Percentiles rank a stretch among this genome's conserved stretches.
Evolutionary conservation across 2,888 invertebrate species (phyloP).

Genomic region (Palloptera scutellata): DNA sequence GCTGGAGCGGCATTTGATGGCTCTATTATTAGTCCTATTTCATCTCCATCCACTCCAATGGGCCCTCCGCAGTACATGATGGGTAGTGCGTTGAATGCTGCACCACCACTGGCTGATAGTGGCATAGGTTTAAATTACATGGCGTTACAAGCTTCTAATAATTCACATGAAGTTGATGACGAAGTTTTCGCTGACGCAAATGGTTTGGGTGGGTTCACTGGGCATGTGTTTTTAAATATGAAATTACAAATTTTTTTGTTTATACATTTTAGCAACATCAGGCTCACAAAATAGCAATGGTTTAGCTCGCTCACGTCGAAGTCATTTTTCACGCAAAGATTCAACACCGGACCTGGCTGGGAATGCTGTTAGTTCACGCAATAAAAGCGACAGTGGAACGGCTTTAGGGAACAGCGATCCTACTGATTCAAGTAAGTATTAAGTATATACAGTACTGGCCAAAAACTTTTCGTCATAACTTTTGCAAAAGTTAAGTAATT

Average conservation of each 20-base stretch:
- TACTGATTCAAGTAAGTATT: constrained; percentile 48
- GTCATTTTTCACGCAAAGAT: constrained; percentile 64
- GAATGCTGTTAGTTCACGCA: constrained; percentile 40
- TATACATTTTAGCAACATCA: constrained; percentile 38
- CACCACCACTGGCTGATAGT: constrained; percentile 60
- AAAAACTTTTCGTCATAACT: neutral
- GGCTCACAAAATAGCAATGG: constrained; percentile 52
- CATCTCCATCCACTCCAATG: constrained; percentile 60
- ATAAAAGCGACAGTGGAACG: constrained; percentile 45
- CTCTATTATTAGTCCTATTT: constrained; percentile 58
- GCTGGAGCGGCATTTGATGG: constrained; percentile 63
- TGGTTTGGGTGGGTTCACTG: constrained; percentile 40
- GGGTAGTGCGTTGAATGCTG: constrained; percentile 50
- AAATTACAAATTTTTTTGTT: neutral
- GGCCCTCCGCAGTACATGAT: constrained; percentile 57
- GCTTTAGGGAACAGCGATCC: constrained; percentile 32
- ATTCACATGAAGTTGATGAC: constrained; percentile 59
- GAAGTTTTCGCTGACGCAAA: constrained; percentile 56
- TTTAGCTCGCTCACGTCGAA: constrained; percentile 62
- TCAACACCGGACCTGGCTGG: constrained; percentile 57
- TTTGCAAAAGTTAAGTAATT: too few relatives aligned
- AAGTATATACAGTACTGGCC: neutral
- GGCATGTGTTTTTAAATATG: neutral
- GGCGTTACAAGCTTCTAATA: constrained; percentile 48
- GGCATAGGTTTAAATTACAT: constrained; percentile 63